Evolutionary conservation across 2,888 invertebrate genomes (phyloP), one percentile per base, ranked within the genome.

Genomic region (Ochropacha duplaris): DNA sequence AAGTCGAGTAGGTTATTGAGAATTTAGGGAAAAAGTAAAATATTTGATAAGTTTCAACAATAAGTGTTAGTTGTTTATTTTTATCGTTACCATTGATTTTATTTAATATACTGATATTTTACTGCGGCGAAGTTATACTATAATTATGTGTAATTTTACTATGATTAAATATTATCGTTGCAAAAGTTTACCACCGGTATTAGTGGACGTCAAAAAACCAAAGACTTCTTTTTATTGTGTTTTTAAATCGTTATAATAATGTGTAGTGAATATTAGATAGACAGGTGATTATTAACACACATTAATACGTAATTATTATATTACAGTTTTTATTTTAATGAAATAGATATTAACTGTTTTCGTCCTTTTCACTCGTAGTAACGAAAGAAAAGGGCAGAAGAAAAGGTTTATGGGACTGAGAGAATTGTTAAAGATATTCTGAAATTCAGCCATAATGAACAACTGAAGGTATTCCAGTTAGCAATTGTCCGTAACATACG

Each of bases 341-440:
- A 34, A 19, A 14, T 44, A 44, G 31, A 31, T 31, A 44, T 44
- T 52, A 52, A 28, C 16, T 52, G 22, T 52, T 52, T 36, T 31
- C 34, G 52, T 31, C 31, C 52, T 52, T 31, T 52, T 52, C 52
- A 12, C 8, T 52, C 52, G 16, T 52, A 52, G 52, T 52, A 52
- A 52, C 22, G 52, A 52, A 31, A 52, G 52, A 52, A 52, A 52
- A 31, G 52, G 52, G 34, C 51, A 51, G 28, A 52, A 52, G 52
- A 52, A 22, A 52, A 28, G 52, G 52, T 31, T 52, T 31, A 52
- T 52, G 52, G 52, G 52, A 52, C 31, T 52, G 52, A 52, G 52
- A 34, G 52, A 52, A 31, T 52, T 52, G 16, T 52, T 52, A 52
- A 52, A 52, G 52, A 52, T 52, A 52, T 52, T 52, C 52, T 52